Percentiles rank a stretch among this genome's conserved stretches.
These are phyloP conservation scores for Sylvia atricapilla DNA, from an alignment of 2,113 vertebrate genomes.

Conservation along the genomic window DNA sequence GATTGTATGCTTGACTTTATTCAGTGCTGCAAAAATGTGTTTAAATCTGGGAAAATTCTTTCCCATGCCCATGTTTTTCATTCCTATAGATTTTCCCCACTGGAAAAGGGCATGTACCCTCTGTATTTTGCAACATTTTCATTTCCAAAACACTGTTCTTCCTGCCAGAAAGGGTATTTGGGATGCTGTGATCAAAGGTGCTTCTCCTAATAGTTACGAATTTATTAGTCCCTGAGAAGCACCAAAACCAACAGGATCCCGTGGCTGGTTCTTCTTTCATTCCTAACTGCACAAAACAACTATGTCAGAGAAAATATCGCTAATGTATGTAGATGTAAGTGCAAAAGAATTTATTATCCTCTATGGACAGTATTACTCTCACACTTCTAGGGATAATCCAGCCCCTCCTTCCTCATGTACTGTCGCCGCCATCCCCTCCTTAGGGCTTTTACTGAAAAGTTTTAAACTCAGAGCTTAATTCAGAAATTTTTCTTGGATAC, in stretches of 20 bases:
- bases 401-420: not conserved
- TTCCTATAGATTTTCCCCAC: not conserved
- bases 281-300: not conserved
- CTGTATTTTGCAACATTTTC: not conserved
- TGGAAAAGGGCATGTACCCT: not conserved
- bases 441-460: not conserved
- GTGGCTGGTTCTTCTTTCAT: not conserved
- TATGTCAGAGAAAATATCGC: not conserved
- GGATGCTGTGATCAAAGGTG: not conserved
- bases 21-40: not conserved
- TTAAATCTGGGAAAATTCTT: not conserved
- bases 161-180: not conserved
- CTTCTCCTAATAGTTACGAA: not conserved
- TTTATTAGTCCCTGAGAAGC: not conserved
- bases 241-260: not conserved
- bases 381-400: not conserved
- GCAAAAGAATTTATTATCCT: slow-evolving; percentile 20
- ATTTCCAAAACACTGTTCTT: not conserved
- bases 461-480: not conserved
- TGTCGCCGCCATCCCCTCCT: not conserved
- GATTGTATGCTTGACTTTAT: not conserved
- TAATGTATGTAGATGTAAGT: not conserved
- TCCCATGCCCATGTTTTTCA: not conserved
- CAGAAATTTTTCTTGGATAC: not conserved
- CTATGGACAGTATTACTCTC: not conserved